Base-by-base conservation (phyloP, 2,888 invertebrate genomes). In the Archips crataeganus region DNA sequence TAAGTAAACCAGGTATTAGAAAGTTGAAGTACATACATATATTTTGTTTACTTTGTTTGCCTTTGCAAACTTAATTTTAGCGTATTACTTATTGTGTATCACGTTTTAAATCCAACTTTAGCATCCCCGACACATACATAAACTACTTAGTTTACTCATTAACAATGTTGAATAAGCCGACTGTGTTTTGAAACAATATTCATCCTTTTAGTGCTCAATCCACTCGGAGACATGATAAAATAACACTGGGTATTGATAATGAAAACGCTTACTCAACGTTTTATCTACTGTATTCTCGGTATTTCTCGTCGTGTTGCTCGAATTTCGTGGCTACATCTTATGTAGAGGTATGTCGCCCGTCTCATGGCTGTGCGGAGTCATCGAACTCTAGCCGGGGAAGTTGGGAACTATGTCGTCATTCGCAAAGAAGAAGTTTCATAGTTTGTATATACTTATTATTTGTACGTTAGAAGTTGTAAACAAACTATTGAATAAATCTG, bases 231-330 rank as follows among this genome's bases (percentile, higher is more conserved):
- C 76, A 73, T 75, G 62, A 70, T 64, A 66, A 42, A 71, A 75
- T 57, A 68, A 64, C 69, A 42, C 39, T 54, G 54, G 42, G 6
- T 65, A 64, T 49, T 78, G 75, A 76, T 72, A 74, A 76, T 32
- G 11, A 42, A 47, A 71, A 78, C 79, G 79, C 79, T 86, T 81
- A 80, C 81, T 82, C 81, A 84, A 87, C 80, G 76, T 65, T 74
- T 62, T 77, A 68, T 79, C 77, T 68, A 67, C 76, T 74, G 75
- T 76, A 76, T 81, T 79, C 77, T 74, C 73, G 75, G 78, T 81
- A 82, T 76, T 70, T 79, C 76, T 70, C 74, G 78, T 78, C 78
- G 83, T 87, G 86, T 87, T 86, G 78, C 79, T 87, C 82, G 79
- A 84, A 84, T 84, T 78, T 79, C 47, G 61, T 78, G 32, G 60